Base-by-base conservation (phyloP, 2,888 invertebrate species). In the Torymus tubicola region DNA sequence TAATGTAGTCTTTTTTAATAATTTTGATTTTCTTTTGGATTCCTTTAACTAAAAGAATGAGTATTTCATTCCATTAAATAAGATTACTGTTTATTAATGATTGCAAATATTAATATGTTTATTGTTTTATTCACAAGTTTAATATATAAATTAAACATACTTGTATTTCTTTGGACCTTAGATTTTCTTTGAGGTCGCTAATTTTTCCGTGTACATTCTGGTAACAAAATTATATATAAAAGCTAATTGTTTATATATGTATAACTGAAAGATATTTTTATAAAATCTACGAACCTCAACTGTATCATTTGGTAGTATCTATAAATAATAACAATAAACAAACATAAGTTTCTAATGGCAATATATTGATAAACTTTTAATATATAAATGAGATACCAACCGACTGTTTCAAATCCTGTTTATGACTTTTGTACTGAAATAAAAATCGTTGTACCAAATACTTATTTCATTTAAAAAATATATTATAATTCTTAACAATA, bases 371-470 rank as follows among this genome's bases (percentile, higher is more conserved):
- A 55, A 70, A 61, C 31, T 31, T 31, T 61, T 21, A 31, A 57
- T 72, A 10, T 53, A 21, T 24, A 13, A 52, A 57, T 18, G 12
- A 74, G 55, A 60, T 68, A 85, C 87, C 86, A 79, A 88, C 88
- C 13, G 78, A 80, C 74, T 85, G 85, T 73, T 83, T 84, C 14
- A 88, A 73, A 67, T 87, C 86, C 0, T 85, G 84, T 63, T 77
- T 85, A 42, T 81, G 81, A 55, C 81, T 79, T 12, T 84, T 85
- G 67, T 84, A 84, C 88, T 88, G 68, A 76, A 85, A 84, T 18
- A 63, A 67, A 67, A 77, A 67, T 63, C 75, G 71, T 2, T 61
- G 68, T 52, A 8, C 31, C 8, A 31, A 31, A 3, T 3, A 31
- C 5, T 31, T 31, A 31, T 31, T 31, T 31, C 8, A 31, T 31